Evolutionary conservation across 2,888 invertebrate genomes (phyloP), one percentile per base, ranked within the genome.

Genomic region (Nowickia ferox): DNA sequence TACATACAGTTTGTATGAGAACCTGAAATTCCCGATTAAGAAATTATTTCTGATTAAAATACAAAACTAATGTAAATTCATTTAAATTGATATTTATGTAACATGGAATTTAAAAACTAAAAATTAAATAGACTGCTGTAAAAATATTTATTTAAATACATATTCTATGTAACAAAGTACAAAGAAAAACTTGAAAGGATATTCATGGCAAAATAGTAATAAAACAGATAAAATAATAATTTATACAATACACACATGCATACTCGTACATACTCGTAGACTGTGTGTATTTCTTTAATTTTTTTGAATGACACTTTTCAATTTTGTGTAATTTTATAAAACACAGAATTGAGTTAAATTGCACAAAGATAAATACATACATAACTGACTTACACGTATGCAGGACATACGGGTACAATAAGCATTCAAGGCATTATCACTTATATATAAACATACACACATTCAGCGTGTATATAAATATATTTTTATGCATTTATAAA

Each of bases 221-320:
- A 61, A 22, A 61, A 38, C 69, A 48, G 51, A 57, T 17, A 57
- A 48, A 76, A 66, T 15, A 9, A 46, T 10, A 19, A 42, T 10
- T 40, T 19, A 9, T 46, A 46, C 9, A 22, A 46, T 46, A 65
- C 8, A 65, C 46, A 57, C 40, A 17, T 48, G 19, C 30, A 30
- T 30, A 30, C 30, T n/a, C n/a, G 0, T 30, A 30, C 6, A 30
- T 6, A n/a, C n/a, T n/a, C n/a, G n/a, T n/a, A 30, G 30, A 30
- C 30, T 30, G 17, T 57, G n/a, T 59, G 69, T 61, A 79, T 81
- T 68, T 81, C 66, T 74, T 74, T 81, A 81, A 81, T 81, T 81
- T 81, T 74, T 66, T 81, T 74, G 80, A 81, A 81, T 81, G 80
- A 66, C 80, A 81, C 66, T 81, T 81, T 81, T 66, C 59, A 68